Base-by-base conservation (phyloP, 1,140 invertebrate species). In the Andricus grossulariae region DNA sequence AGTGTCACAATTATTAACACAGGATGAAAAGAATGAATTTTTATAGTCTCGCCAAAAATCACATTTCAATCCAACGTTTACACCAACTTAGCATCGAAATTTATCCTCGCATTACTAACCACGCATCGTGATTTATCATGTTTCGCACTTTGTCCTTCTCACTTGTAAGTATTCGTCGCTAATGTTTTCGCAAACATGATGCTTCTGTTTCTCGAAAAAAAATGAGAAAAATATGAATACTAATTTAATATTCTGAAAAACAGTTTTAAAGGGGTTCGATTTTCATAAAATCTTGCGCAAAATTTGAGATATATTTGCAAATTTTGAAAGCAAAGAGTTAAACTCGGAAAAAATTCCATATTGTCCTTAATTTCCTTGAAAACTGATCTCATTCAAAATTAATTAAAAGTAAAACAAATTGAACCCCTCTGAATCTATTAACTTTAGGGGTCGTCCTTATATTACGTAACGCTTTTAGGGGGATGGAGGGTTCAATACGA, bases 71-170 rank as follows among this genome's bases (percentile, higher is more conserved):
- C 60, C 60, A 66, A 66, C 60, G 60, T n/a, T 66, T 16, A 66
- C 60, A 66, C 60, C 60, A 66, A 32, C 60, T 66, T 66, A 66
- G 60, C 60, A 66, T 32, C 60, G 60, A 66, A 66, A 39, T 66
- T 45, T 8, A 66, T 66, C 60, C 60, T 39, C 32, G 15, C 60
- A 66, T 39, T 66, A 66, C 25, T 66, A 66, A 66, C 60, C 60
- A 66, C 15, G 25, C 60, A 66, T 66, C 25, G 60, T 66, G 60
- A 66, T 66, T 66, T 66, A 66, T 16, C 21, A 32, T 39, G 25
- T 66, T 66, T 66, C 60, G 16, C 60, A 66, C 60, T 66, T 66
- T 66, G 60, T 66, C 25, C 60, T 32, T 66, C 60, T 66, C 32
- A 66, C 3, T 15, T 66, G 60, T 66, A 66, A 66, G 60, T 66